A percentile compares a stretch with the other conserved stretches of the same genome.
Conservation (phyloP, 2,888 invertebrate genomes). For the Cyrtodaria siliqua region DNA sequence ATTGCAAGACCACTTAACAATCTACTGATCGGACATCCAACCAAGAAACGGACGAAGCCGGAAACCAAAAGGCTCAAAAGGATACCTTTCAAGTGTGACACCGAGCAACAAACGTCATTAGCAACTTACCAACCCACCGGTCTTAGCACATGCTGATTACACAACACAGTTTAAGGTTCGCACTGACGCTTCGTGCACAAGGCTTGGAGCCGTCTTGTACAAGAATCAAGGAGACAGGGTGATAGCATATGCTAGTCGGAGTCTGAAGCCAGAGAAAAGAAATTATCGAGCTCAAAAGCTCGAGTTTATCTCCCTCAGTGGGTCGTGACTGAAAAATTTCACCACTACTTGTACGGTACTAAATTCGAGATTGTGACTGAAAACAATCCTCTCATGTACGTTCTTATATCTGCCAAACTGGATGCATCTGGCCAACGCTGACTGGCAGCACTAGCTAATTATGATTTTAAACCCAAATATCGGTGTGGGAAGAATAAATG, state of each 20-base stretch:
- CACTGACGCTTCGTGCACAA: too few relatives aligned
- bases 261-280: background rate
- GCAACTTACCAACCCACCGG: too few relatives aligned
- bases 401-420: background rate
- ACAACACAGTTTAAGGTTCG: too few relatives aligned
- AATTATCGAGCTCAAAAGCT: background rate
- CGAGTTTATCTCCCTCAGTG: background rate
- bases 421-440: background rate
- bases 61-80: too few relatives aligned
- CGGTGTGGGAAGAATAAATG: background rate
- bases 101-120: too few relatives aligned
- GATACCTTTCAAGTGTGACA: too few relatives aligned
- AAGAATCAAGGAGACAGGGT: too few relatives aligned
- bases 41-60: background rate
- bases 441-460: background rate
- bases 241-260: too few relatives aligned
- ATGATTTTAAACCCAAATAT: background rate
- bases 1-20: conserved; percentile 5
- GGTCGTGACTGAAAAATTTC: too few relatives aligned
- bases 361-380: background rate
- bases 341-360: background rate
- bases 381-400: background rate
- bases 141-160: too few relatives aligned
- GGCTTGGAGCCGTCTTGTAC: too few relatives aligned
- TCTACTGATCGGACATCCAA: conserved; percentile 1